Conservation (phyloP, 2,888 invertebrate species). For the Vesta saturnalis region DNA sequence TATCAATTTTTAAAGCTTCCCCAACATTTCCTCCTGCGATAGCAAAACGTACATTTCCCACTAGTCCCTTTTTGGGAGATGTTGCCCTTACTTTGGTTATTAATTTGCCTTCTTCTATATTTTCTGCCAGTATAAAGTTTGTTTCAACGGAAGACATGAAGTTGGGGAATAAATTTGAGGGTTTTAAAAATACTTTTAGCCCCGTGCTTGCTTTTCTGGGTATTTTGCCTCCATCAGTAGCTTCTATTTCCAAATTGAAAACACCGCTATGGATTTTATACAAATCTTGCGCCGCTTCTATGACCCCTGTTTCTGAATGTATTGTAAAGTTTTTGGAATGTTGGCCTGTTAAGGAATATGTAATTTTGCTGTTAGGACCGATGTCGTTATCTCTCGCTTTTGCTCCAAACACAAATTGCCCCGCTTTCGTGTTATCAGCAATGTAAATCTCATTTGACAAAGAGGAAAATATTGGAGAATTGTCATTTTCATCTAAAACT, state of each 20-base stretch:
- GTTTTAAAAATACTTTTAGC: slow-evolving; percentile 79
- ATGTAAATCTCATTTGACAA: slow-evolving; percentile 82
- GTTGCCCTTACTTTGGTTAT: slow-evolving; percentile 82
- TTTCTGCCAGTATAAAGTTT: slow-evolving; percentile 82
- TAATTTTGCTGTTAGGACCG: slow-evolving; percentile 82
- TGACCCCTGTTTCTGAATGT: slow-evolving; percentile 84
- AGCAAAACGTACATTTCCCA: slow-evolving; percentile 77
- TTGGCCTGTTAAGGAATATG: slow-evolving; percentile 80
- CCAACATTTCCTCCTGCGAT: slow-evolving; percentile 96
- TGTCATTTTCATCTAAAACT: slow-evolving; percentile 87
- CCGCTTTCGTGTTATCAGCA: slow-evolving; percentile 80
- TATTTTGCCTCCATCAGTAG: slow-evolving; percentile 80
- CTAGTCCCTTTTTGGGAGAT: slow-evolving; percentile 80
- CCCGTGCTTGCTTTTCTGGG: slow-evolving; percentile 79
- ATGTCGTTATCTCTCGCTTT: slow-evolving; percentile 87
- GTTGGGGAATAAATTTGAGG: slow-evolving; percentile 81
- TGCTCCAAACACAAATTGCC: slow-evolving; percentile 91
- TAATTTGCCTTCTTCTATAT: slow-evolving; percentile 78
- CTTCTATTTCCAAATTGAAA: slow-evolving; percentile 79
- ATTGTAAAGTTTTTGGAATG: slow-evolving; percentile 83
- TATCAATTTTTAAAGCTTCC: slow-evolving; percentile 84
- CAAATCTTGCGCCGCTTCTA: slow-evolving; percentile 80
- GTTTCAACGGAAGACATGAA: slow-evolving; percentile 77
- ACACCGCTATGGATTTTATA: slow-evolving; percentile 67
- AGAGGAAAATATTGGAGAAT: slow-evolving; percentile 80